A percentile compares a stretch with the other conserved stretches of the same genome.
These are phyloP conservation scores for Polyergus mexicanus DNA, from an alignment of 1,140 invertebrate genomes.

Conservation along the genomic window DNA sequence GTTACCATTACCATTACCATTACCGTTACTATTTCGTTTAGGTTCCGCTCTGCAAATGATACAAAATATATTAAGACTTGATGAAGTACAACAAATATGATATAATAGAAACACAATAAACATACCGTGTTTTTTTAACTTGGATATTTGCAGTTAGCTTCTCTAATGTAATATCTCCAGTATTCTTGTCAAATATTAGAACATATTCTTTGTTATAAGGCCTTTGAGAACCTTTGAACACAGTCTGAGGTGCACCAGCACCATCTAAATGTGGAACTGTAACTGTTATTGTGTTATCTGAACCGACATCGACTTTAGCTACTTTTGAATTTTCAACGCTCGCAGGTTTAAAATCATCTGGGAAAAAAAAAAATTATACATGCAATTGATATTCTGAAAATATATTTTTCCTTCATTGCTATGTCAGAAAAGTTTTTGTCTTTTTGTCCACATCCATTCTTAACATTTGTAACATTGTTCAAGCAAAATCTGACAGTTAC, in stretches of 20 bases:
- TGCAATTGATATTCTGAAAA: not conserved
- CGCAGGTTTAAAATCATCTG: conserved; percentile 99
- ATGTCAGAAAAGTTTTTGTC: not conserved
- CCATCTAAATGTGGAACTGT: conserved; percentile 97
- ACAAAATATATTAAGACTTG: conserved; percentile 7
- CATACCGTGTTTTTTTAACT: conserved; percentile 97
- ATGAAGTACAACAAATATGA: not conserved
- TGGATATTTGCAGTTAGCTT: conserved; percentile 96
- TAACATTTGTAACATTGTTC: not conserved
- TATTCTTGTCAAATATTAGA: conserved; percentile 96
- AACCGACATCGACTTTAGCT: conserved; percentile 95
- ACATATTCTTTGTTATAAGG: conserved; percentile 98
- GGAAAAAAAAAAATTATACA: conserved; percentile 77
- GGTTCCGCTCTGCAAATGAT: conserved; percentile 77
- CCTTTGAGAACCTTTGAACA: conserved; percentile 97
- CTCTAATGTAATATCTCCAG: conserved; percentile 97
- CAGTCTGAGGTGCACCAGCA: conserved; percentile 94
- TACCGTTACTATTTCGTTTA: conserved; percentile 67
- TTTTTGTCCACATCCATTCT: not conserved
- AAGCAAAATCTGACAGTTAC: not conserved
- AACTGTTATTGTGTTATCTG: conserved; percentile 95
- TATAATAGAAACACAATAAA: not conserved
- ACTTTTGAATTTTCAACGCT: conserved; percentile 97
- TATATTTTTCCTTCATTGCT: not conserved
- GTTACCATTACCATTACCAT: conserved; percentile 52